Percentiles rank a stretch among this genome's conserved stretches.
phyloP scores from a whole-genome alignment of 1,140 invertebrate genomes.

The Tetragonula clypearis region DNA sequence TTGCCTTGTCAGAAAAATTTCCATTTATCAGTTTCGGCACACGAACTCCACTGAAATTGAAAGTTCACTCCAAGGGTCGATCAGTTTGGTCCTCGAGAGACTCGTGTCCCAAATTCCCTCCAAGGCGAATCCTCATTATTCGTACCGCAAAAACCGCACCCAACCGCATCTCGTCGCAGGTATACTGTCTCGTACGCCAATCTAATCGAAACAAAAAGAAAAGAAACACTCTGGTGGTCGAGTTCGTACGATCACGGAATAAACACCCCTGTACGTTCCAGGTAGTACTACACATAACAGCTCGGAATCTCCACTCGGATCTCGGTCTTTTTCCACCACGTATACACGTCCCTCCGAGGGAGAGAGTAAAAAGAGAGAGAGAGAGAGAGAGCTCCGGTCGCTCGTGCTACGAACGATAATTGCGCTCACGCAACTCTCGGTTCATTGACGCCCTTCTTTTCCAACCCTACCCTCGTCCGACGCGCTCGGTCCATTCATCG shows the following conservation, averaged over 20 bases:
- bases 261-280: not conserved
- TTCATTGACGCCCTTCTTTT: slow-evolving; percentile 71
- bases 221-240: too few relatives aligned
- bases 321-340: slow-evolving; percentile 2
- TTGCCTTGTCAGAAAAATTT: too few relatives aligned
- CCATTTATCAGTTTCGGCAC: too few relatives aligned
- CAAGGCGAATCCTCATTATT: too few relatives aligned
- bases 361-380: not conserved
- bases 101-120: too few relatives aligned
- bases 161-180: not conserved
- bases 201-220: not conserved
- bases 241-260: not conserved
- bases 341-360: not conserved
- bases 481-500: slow-evolving; percentile 74
- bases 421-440: slow-evolving; percentile 70
- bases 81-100: too few relatives aligned
- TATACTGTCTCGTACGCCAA: not conserved
- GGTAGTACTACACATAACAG: not conserved
- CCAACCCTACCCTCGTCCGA: slow-evolving; percentile 33
- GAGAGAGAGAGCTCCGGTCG: not conserved
- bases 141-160: not conserved
- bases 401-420: slow-evolving; percentile 68
- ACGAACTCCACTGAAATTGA: too few relatives aligned
- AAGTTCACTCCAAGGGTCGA: too few relatives aligned
- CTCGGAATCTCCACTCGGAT: not conserved